phyloP scores from a whole-genome alignment of 1,140 invertebrate genomes.

The Rhysida immarginata region DNA sequence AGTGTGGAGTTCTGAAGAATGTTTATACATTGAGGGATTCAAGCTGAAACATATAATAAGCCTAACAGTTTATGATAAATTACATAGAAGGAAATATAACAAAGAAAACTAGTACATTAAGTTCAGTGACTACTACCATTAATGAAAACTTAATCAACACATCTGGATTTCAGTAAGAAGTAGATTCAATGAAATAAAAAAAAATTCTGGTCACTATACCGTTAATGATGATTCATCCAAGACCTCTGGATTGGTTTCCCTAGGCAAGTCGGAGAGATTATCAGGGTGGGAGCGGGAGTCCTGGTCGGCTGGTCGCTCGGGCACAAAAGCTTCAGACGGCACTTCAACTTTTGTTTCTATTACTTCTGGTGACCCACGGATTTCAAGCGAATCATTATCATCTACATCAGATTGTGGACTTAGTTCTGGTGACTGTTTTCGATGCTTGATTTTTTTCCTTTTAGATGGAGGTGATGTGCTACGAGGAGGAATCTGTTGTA shows the following conservation, averaged over 20 bases:
- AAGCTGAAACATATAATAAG: too few species aligned
- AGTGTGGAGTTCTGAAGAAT: too few species aligned
- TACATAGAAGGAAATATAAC: too few species aligned
- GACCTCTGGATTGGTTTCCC: neutral
- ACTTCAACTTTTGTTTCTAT: constrained; percentile 6
- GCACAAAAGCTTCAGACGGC: constrained; percentile 2
- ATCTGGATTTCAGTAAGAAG: too few species aligned
- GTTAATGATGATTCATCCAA: neutral
- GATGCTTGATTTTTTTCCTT: constrained; percentile 5
- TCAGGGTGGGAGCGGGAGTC: constrained; percentile 3
- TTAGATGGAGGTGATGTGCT: neutral
- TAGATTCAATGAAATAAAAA: too few species aligned
- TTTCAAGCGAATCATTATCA: constrained; percentile 3
- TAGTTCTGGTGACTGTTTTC: neutral
- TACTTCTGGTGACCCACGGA: constrained; percentile 3
- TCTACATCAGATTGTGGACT: neutral
- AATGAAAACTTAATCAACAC: too few species aligned
- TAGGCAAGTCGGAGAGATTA: neutral
- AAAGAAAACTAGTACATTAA: too few species aligned
- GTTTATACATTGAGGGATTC: too few species aligned
- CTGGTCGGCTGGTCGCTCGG: constrained; percentile 7
- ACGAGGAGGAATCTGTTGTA: neutral
- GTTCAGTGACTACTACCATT: too few species aligned
- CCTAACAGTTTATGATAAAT: too few species aligned
- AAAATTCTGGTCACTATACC: too few species aligned